Conservation (phyloP, 1,140 invertebrate genomes). For the Uloborus diversus region DNA sequence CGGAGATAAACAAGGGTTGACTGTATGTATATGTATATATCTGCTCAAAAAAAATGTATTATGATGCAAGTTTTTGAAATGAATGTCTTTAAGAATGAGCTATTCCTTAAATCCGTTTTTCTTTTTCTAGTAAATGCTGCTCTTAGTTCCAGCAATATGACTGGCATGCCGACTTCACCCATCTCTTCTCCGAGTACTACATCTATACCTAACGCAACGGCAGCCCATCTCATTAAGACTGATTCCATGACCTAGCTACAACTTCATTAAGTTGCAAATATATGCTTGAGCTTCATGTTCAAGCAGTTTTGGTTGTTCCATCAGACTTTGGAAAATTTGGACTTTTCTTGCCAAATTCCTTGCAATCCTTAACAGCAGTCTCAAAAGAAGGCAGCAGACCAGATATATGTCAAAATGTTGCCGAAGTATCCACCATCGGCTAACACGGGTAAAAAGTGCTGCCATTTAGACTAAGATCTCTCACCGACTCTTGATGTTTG, state of each 20-base stretch:
- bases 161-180: constrained; percentile 64
- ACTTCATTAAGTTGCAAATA: not conserved
- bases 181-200: constrained; percentile 64
- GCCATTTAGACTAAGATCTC: constrained; percentile 28
- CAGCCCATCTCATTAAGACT: constrained; percentile 60
- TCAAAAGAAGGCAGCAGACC: not conserved
- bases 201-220: constrained; percentile 62
- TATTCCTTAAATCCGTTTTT: no score
- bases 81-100: no score
- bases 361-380: not conserved
- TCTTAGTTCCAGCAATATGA: constrained; percentile 61
- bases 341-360: constrained; percentile 2
- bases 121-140: constrained; percentile 59
- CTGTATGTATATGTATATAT: no score
- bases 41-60: no score
- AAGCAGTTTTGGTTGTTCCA: constrained; percentile 15
- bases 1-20: no score
- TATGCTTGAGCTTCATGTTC: constrained; percentile 1
- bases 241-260: not conserved
- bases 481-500: constrained; percentile 24
- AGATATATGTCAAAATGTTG: not conserved
- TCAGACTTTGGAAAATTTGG: not conserved
- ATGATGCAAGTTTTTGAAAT: no score
- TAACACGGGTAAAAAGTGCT: constrained; percentile 24
- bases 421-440: not conserved